Evolutionary conservation across 2,888 invertebrate genomes (phyloP).

Genomic region (Metallyticus violacea): DNA sequence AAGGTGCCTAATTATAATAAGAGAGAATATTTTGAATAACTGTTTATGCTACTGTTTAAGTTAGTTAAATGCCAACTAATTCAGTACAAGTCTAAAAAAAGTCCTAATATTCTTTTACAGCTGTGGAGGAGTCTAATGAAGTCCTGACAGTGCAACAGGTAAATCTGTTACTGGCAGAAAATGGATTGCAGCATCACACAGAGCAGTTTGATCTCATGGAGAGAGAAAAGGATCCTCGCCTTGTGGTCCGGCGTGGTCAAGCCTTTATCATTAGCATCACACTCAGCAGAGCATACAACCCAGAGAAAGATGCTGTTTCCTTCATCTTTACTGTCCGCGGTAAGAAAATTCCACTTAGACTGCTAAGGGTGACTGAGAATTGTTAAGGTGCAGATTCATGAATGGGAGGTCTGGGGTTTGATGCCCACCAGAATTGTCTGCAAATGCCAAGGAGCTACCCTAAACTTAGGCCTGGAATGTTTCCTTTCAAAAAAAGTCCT

Average conservation of each 20-base stretch:
- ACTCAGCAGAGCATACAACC: constrained; percentile 72
- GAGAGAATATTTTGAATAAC: no score
- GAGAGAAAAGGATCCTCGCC: constrained; percentile 54
- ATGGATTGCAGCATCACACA: constrained; percentile 76
- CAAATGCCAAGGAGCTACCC: no score
- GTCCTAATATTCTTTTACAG: constrained; percentile 34
- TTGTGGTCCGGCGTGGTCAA: constrained; percentile 82
- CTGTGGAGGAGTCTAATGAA: constrained; percentile 41
- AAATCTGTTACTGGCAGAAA: constrained; percentile 69
- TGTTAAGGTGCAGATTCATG: no score
- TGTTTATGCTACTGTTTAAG: no score
- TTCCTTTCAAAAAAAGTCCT: no score
- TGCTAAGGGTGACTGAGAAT: no score
- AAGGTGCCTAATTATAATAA: no score
- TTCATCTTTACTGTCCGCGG: constrained; percentile 80
- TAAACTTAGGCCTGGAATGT: no score
- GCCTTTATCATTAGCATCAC: constrained; percentile 70
- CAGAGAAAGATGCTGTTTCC: constrained; percentile 72
- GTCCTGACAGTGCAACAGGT: constrained; percentile 70
- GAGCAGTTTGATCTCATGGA: constrained; percentile 73
- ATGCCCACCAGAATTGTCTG: no score
- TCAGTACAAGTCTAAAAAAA: no score
- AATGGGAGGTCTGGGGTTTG: no score
- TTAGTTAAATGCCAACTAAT: no score
- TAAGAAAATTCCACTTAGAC: constrained; percentile 37